These are phyloP conservation scores for Alces alces DNA, from an alignment of 2,113 vertebrate genomes.

Conservation along the genomic window DNA sequence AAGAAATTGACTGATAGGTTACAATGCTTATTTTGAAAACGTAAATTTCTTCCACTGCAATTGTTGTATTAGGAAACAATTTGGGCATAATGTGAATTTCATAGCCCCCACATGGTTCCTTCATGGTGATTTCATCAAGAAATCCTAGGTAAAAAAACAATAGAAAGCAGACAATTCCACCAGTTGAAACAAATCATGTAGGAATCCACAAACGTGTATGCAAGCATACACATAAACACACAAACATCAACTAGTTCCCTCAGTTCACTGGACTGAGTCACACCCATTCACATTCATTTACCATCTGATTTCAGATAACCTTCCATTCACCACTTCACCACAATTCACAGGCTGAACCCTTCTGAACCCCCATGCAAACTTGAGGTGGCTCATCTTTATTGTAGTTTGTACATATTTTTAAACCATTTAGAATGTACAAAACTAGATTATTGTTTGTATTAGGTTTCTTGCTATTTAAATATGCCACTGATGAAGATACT, in stretches of 20 bases:
- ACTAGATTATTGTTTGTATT: background rate
- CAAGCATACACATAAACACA: background rate
- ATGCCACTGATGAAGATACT: background rate
- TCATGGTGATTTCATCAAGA: background rate
- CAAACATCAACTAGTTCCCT: background rate
- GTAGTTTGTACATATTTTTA: background rate
- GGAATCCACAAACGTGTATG: background rate
- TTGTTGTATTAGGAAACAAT: background rate
- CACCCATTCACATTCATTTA: background rate
- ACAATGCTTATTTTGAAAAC: slow-evolving; percentile 34
- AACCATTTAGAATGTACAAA: background rate
- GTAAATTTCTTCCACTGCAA: background rate
- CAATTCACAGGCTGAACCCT: background rate
- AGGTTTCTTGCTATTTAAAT: background rate
- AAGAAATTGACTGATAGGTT: slow-evolving; percentile 12
- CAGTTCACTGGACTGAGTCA: background rate
- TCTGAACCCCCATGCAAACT: background rate
- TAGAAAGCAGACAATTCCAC: background rate
- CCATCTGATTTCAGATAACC: background rate
- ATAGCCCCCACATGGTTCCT: background rate
- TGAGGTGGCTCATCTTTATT: background rate
- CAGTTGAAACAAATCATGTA: background rate
- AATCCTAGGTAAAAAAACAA: background rate
- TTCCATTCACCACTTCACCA: background rate
- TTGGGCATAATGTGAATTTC: slow-evolving; percentile 25